Percentiles rank a stretch among this genome's conserved stretches.
Conservation (phyloP, 2,113 vertebrate genomes). For the Strix aluco region DNA sequence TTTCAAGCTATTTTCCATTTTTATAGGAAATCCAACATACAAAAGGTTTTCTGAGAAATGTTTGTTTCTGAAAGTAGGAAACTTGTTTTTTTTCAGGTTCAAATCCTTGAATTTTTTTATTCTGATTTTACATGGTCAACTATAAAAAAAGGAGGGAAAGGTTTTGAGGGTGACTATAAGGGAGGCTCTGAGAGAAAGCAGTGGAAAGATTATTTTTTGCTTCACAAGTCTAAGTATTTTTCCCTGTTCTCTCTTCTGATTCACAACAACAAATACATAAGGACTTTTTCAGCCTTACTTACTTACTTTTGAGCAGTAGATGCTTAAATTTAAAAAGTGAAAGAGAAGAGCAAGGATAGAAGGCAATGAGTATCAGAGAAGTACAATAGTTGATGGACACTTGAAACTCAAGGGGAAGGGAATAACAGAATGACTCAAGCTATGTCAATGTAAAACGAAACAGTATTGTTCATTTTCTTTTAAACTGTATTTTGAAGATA, state of each 20-base stretch:
- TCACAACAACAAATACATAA: background rate
- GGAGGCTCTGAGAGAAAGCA: background rate
- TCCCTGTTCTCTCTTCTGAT: background rate
- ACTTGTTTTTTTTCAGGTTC: background rate
- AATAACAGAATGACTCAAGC: background rate
- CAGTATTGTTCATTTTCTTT: background rate
- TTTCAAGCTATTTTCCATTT: background rate
- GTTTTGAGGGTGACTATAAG: background rate
- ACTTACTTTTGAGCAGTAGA: background rate
- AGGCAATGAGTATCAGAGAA: background rate
- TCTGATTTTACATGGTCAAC: background rate
- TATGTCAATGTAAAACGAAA: background rate
- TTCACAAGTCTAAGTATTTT: background rate
- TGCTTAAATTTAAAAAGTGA: background rate
- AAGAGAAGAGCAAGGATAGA: background rate
- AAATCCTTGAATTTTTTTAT: background rate
- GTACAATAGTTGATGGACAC: background rate
- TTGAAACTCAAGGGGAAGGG: background rate
- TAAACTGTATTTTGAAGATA: background rate
- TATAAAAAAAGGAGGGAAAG: background rate
- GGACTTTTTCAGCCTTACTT: background rate
- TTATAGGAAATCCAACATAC: background rate
- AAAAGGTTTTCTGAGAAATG: background rate
- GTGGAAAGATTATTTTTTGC: background rate
- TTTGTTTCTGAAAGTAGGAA: background rate